Evolutionary conservation across 2,888 invertebrate species (phyloP).

Genomic region (Epinotia nisella): DNA sequence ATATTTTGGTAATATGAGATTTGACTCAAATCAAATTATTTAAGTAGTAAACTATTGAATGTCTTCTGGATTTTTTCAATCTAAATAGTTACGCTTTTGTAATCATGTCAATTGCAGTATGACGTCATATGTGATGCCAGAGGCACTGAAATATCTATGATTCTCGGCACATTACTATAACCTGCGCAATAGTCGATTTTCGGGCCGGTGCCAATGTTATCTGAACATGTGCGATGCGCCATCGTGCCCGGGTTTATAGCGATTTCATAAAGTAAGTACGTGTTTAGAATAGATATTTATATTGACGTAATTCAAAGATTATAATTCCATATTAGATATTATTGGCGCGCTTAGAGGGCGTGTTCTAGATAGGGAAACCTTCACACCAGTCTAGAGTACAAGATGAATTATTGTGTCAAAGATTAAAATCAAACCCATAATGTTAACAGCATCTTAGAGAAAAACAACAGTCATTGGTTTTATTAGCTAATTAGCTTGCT

Average conservation of each 20-base stretch:
- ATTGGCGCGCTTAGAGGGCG: neutral
- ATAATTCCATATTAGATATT: neutral
- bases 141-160: neutral
- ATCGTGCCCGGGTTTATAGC: neutral
- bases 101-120: neutral
- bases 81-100: neutral
- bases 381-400: neutral
- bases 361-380: neutral
- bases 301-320: conserved; percentile 3
- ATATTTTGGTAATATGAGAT: neutral
- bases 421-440: neutral
- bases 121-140: neutral
- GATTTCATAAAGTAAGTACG: neutral
- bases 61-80: neutral
- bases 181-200: no score
- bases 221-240: no score
- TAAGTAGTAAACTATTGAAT: neutral
- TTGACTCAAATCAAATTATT: no score
- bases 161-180: no score
- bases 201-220: no score
- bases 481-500: neutral
- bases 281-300: conserved; percentile 17
- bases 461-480: neutral
- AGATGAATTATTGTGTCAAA: neutral
- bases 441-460: neutral